Evolutionary conservation across 2,113 vertebrate genomes (phyloP).

Genomic region (Sciurus niger): DNA sequence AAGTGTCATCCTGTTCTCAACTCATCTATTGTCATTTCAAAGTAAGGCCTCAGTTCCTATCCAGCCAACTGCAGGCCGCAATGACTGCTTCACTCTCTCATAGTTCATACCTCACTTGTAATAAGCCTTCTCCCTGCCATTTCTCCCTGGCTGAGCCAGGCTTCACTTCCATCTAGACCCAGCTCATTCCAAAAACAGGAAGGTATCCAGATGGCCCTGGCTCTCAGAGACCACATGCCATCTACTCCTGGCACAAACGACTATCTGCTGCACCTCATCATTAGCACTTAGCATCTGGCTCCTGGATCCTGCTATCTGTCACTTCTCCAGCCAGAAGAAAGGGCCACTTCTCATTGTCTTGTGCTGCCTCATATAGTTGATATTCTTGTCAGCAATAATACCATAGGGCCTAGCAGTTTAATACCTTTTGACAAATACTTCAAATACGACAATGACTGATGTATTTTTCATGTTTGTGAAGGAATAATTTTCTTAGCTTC

Average conservation of each 20-base stretch:
- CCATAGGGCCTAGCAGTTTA: background rate
- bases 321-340: slow-evolving; percentile 51
- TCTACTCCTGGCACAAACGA: slow-evolving; percentile 26
- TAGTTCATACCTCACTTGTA: background rate
- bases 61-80: background rate
- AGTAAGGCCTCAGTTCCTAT: background rate
- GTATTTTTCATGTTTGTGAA: slow-evolving; percentile 60
- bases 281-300: slow-evolving; percentile 21
- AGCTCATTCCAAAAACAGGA: background rate
- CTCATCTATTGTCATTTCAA: background rate
- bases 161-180: background rate
- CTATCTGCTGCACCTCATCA: background rate
- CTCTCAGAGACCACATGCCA: slow-evolving; percentile 24
- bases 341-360: background rate
- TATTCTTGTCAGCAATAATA: background rate
- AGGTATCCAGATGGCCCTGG: slow-evolving; percentile 15
- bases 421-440: slow-evolving; percentile 20
- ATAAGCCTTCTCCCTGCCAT: background rate
- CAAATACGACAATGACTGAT: slow-evolving; percentile 40
- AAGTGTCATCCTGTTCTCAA: slow-evolving; percentile 6
- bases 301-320: background rate
- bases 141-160: background rate
- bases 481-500: slow-evolving; percentile 36
- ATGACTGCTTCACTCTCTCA: background rate
- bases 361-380: background rate